Percentiles rank a stretch among this genome's conserved stretches.
These are phyloP conservation scores for Cremastobaeus sp. DNA, from an alignment of 2,888 invertebrate species.

Conservation along the genomic window DNA sequence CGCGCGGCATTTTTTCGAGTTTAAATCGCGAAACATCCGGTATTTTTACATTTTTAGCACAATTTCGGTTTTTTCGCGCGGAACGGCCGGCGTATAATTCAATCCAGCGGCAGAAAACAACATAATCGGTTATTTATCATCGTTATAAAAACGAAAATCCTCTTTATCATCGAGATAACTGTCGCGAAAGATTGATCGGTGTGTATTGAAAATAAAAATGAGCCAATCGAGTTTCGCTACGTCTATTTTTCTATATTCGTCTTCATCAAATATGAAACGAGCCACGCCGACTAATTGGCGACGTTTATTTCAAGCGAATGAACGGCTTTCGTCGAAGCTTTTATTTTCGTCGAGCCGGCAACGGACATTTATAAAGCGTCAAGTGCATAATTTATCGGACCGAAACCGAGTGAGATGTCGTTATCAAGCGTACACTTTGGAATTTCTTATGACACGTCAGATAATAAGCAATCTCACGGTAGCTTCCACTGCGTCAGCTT, in stretches of 20 bases:
- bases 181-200: slow-evolving; percentile 10
- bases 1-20: too few species aligned
- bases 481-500: slow-evolving; percentile 4
- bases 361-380: slow-evolving; percentile 28
- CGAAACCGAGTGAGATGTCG: slow-evolving; percentile 30
- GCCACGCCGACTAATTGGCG: slow-evolving; percentile 8
- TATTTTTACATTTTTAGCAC: too few species aligned
- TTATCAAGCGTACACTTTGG: slow-evolving; percentile 42
- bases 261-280: slow-evolving; percentile 16
- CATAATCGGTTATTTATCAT: not conserved
- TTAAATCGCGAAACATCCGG: too few species aligned
- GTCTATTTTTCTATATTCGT: not conserved
- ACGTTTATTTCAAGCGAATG: slow-evolving; percentile 15
- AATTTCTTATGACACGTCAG: slow-evolving; percentile 26
- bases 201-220: slow-evolving; percentile 8
- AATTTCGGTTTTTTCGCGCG: not conserved
- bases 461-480: slow-evolving; percentile 7
- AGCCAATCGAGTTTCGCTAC: not conserved
- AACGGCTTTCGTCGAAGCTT: slow-evolving; percentile 15
- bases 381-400: slow-evolving; percentile 34
- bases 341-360: slow-evolving; percentile 33
- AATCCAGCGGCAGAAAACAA: too few species aligned
- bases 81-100: too few species aligned
- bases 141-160: not conserved
- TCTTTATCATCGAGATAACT: slow-evolving; percentile 5